A percentile compares a stretch with the other conserved stretches of the same genome.
Conservation (phyloP, 2,113 vertebrate species). For the Callorhinus ursinus region DNA sequence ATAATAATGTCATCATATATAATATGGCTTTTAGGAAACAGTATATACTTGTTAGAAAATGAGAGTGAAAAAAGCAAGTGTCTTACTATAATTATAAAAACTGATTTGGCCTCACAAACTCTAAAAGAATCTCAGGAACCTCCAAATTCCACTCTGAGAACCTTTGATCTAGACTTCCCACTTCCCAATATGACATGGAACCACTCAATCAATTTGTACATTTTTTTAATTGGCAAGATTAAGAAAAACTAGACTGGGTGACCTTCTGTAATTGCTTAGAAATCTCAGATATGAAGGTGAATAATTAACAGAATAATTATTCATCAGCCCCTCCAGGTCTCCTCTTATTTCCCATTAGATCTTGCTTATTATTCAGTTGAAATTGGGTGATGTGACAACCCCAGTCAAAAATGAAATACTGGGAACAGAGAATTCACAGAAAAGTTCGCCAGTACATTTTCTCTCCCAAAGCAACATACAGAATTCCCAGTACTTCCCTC, state of each 20-base stretch:
- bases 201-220: background rate
- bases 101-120: background rate
- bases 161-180: background rate
- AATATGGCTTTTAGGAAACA: background rate
- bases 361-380: background rate
- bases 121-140: background rate
- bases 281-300: background rate
- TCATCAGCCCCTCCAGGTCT: background rate
- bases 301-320: background rate
- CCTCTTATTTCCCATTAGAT: background rate
- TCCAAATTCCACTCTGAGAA: background rate
- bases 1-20: background rate
- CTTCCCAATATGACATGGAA: background rate
- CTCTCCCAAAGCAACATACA: background rate
- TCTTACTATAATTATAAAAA: conserved; percentile 6
- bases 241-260: background rate
- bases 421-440: background rate
- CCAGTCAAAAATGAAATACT: background rate
- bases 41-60: background rate
- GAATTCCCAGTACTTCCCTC: background rate
- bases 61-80: background rate
- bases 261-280: conserved; percentile 13
- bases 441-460: background rate
- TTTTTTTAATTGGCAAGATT: background rate
- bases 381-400: background rate